Conservation (phyloP, 2,888 invertebrate genomes). For the Halictus quadricinctus region DNA sequence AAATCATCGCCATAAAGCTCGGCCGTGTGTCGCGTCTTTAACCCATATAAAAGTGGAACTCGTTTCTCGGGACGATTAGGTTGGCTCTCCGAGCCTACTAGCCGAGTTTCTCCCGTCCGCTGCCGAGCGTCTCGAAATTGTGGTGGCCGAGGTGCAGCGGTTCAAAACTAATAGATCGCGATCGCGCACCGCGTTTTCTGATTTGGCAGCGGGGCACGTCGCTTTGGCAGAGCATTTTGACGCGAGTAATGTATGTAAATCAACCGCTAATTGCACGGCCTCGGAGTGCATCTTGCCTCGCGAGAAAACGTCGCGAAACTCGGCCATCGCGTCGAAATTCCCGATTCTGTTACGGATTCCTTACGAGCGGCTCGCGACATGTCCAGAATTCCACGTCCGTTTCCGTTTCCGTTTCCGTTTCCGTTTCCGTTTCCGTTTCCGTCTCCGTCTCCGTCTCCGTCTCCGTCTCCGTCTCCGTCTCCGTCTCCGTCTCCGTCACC, state of each 20-base stretch:
- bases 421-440: background rate
- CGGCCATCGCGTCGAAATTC: background rate
- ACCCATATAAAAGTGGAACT: constrained; percentile 53
- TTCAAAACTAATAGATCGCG: constrained; percentile 9
- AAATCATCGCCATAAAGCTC: constrained; percentile 30
- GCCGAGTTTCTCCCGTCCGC: background rate
- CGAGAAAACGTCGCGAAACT: background rate
- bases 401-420: background rate
- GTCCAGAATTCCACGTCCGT: background rate
- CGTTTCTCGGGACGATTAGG: constrained; percentile 10
- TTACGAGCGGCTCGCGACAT: background rate
- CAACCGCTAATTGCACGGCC: constrained; percentile 34
- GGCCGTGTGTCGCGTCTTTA: constrained; percentile 36
- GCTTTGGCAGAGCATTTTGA: constrained; percentile 29
- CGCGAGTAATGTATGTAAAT: constrained; percentile 41
- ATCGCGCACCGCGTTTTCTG: background rate
- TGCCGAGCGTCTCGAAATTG: background rate
- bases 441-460: background rate
- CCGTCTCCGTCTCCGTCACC: background rate
- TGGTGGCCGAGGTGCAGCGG: background rate
- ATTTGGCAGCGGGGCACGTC: constrained; percentile 25
- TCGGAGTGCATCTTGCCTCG: background rate
- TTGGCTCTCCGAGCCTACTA: constrained; percentile 1
- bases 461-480: background rate
- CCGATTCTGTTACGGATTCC: background rate